Evolutionary conservation across 2,113 vertebrate species (phyloP).

Genomic region (Okapia johnstoni): DNA sequence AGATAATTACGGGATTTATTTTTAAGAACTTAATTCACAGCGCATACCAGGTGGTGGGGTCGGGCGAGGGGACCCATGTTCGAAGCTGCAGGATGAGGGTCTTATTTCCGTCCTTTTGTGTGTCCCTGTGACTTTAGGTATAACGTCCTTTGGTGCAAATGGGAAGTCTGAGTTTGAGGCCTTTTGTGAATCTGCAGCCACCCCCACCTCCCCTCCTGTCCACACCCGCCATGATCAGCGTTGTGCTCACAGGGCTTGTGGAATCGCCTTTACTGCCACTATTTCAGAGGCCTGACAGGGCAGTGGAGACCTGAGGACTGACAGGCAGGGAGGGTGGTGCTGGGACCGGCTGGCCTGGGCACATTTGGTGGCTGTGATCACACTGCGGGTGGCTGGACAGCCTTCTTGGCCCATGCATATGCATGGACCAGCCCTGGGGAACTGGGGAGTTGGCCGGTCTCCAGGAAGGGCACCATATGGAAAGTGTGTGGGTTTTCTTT

Average conservation of each 20-base stretch:
- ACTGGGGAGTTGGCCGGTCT: slow-evolving; percentile 22
- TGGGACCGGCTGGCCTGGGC: neutral
- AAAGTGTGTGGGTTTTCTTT: neutral
- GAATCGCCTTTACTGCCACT: neutral
- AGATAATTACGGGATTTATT: neutral
- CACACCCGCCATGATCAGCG: fast-evolving
- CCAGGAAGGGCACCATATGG: slow-evolving; percentile 67
- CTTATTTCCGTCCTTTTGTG: neutral
- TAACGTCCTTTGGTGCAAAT: neutral
- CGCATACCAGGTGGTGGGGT: neutral
- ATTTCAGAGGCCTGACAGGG: neutral
- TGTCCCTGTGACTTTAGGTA: neutral
- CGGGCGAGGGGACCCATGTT: neutral
- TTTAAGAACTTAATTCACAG: slow-evolving; percentile 10
- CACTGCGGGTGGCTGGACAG: slow-evolving; percentile 50
- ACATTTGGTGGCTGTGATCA: slow-evolving; percentile 45
- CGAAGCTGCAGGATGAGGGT: neutral
- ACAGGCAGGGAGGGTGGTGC: neutral
- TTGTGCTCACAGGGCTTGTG: fast-evolving
- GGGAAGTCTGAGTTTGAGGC: neutral
- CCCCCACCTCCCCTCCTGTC: neutral
- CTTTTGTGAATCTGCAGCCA: neutral
- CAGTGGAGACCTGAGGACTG: neutral
- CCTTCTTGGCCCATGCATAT: slow-evolving; percentile 61
- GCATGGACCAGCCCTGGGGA: slow-evolving; percentile 45